A percentile compares a stretch with the other conserved stretches of the same genome.
Conservation (phyloP, 2,888 invertebrate genomes). For the Taphrorychus bicolor region DNA sequence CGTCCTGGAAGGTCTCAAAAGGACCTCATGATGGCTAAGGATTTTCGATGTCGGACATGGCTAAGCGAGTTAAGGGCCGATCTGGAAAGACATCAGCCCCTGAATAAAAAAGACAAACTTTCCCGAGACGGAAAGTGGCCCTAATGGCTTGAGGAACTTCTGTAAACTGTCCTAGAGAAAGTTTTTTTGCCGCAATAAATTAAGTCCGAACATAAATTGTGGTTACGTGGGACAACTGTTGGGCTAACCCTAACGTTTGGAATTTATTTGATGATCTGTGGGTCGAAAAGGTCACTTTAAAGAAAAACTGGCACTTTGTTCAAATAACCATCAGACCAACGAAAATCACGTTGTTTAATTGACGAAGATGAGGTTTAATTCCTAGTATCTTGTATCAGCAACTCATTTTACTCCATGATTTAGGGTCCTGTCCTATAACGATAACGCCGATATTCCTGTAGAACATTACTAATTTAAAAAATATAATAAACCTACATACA, state of each 20-base stretch:
- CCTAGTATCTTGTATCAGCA: too few relatives aligned
- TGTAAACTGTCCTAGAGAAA: slow-evolving; percentile 24
- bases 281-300: not conserved
- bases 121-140: slow-evolving; percentile 21
- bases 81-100: slow-evolving; percentile 21
- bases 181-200: slow-evolving; percentile 20
- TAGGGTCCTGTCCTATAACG: too few relatives aligned
- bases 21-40: slow-evolving; percentile 19
- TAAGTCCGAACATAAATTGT: slow-evolving; percentile 16
- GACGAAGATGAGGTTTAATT: too few relatives aligned
- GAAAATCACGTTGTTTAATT: too few relatives aligned
- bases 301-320: too few relatives aligned
- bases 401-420: too few relatives aligned
- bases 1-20: slow-evolving; percentile 15
- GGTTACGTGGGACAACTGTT: slow-evolving; percentile 12
- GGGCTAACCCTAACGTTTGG: not conserved
- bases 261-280: slow-evolving; percentile 6
- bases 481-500: too few relatives aligned
- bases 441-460: too few relatives aligned
- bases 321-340: too few relatives aligned
- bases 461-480: too few relatives aligned
- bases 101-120: slow-evolving; percentile 34
- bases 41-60: slow-evolving; percentile 16
- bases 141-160: slow-evolving; percentile 30
- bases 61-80: slow-evolving; percentile 27